Conservation (phyloP, 2,797 vertebrate genomes). For the Lycodopsis pacificus region DNA sequence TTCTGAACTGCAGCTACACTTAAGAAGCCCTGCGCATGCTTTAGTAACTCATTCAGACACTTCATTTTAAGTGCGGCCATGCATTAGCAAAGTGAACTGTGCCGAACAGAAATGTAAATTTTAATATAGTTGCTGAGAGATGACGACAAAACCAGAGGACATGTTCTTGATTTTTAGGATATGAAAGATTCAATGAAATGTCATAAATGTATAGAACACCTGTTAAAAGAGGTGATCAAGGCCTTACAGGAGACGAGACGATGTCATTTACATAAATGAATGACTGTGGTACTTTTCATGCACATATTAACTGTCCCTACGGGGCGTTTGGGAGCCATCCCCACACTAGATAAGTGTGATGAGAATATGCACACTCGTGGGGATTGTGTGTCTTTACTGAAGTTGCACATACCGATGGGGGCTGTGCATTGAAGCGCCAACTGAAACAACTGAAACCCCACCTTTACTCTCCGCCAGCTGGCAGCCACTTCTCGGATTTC, state of each 20-base stretch:
- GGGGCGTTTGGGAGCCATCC: slow-evolving; percentile 25
- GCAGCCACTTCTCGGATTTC: slow-evolving; percentile 15
- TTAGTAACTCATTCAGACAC: not conserved
- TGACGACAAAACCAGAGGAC: not conserved
- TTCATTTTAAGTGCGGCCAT: not conserved
- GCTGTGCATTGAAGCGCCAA: slow-evolving; percentile 1
- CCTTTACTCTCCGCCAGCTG: slow-evolving; percentile 6
- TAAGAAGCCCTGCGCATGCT: not conserved
- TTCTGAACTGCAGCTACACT: not conserved
- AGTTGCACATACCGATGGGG: not conserved
- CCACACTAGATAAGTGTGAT: slow-evolving; percentile 29
- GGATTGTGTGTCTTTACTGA: slow-evolving; percentile 11
- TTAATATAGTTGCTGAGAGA: not conserved
- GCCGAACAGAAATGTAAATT: not conserved
- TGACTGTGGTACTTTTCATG: slow-evolving; percentile 27
- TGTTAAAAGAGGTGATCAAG: slow-evolving; percentile 6
- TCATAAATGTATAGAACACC: slow-evolving; percentile 7
- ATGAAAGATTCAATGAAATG: slow-evolving; percentile 12
- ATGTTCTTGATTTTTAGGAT: not conserved
- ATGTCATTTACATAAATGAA: slow-evolving; percentile 57
- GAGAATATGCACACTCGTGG: slow-evolving; percentile 41
- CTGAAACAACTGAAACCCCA: slow-evolving; percentile 33
- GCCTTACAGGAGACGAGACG: slow-evolving; percentile 16
- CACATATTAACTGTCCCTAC: slow-evolving; percentile 37
- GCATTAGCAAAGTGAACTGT: not conserved